These are phyloP conservation scores for Ganaspis sp. DNA, from an alignment of 1,140 invertebrate genomes.

Conservation along the genomic window DNA sequence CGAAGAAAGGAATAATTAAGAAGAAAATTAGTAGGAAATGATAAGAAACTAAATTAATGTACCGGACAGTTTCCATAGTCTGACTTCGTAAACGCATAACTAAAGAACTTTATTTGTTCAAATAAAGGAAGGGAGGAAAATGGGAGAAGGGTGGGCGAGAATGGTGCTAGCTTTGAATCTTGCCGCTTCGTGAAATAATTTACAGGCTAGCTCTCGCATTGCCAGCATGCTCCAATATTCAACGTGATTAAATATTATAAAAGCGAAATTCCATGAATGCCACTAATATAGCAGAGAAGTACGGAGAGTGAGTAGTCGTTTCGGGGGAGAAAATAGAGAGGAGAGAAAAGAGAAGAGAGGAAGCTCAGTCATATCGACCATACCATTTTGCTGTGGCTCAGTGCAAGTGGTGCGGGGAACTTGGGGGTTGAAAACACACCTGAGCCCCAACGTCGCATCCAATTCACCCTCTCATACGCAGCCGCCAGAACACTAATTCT, in stretches of 20 bases:
- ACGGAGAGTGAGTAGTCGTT: slow-evolving; percentile 36
- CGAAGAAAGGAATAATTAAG: background rate
- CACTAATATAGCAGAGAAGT: slow-evolving; percentile 49
- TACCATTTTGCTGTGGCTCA: slow-evolving; percentile 61
- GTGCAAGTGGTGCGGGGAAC: slow-evolving; percentile 32
- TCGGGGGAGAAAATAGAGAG: slow-evolving; percentile 40
- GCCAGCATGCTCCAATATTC: slow-evolving; percentile 56
- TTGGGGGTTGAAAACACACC: slow-evolving; percentile 51
- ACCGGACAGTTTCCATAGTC: background rate
- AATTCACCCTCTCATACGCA: slow-evolving; percentile 11
- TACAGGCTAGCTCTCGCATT: slow-evolving; percentile 38
- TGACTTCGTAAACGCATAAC: background rate
- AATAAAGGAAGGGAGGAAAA: background rate
- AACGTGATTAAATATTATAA: slow-evolving; percentile 67
- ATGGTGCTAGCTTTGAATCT: slow-evolving; percentile 38
- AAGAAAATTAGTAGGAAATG: background rate
- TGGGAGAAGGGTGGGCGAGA: background rate
- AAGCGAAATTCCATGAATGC: slow-evolving; percentile 65
- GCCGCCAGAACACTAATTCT: slow-evolving; percentile 7
- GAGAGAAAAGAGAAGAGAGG: slow-evolving; percentile 50
- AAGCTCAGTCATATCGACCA: slow-evolving; percentile 68
- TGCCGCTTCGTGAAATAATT: slow-evolving; percentile 47
- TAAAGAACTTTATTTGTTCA: background rate
- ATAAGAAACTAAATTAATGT: slow-evolving; percentile 1
- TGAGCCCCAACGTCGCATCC: slow-evolving; percentile 43